These are phyloP conservation scores for Acanthosepion esculentum DNA, from an alignment of 2,888 invertebrate genomes.

Conservation along the genomic window DNA sequence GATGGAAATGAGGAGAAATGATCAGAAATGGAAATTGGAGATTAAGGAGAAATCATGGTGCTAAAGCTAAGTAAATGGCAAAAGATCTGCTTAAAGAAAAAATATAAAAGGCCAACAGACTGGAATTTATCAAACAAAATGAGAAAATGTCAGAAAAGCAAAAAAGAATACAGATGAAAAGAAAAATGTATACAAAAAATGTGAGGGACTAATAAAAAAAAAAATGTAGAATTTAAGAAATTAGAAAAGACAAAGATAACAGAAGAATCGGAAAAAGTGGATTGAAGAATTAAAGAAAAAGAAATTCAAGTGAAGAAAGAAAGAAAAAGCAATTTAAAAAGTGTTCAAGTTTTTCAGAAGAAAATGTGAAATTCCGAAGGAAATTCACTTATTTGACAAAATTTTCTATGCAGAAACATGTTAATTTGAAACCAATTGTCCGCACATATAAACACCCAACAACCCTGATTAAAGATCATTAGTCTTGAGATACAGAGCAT, in stretches of 20 bases:
- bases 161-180: neutral
- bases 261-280: neutral
- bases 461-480: neutral
- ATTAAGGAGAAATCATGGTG: neutral
- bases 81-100: too few species aligned
- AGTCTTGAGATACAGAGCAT: neutral
- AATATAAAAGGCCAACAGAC: too few species aligned
- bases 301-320: neutral
- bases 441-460: neutral
- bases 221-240: neutral
- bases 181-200: neutral
- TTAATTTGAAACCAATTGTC: neutral
- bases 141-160: neutral
- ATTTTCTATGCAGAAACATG: neutral
- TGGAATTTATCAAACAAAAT: too few species aligned
- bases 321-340: neutral
- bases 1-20: constrained; percentile 2
- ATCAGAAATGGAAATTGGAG: neutral
- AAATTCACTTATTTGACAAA: neutral
- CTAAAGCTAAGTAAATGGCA: neutral
- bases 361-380: neutral
- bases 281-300: neutral
- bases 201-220: neutral
- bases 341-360: neutral
- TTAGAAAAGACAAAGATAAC: too few species aligned